Evolutionary conservation across 2,113 vertebrate genomes (phyloP).

Genomic region (Cichladusa arquata): DNA sequence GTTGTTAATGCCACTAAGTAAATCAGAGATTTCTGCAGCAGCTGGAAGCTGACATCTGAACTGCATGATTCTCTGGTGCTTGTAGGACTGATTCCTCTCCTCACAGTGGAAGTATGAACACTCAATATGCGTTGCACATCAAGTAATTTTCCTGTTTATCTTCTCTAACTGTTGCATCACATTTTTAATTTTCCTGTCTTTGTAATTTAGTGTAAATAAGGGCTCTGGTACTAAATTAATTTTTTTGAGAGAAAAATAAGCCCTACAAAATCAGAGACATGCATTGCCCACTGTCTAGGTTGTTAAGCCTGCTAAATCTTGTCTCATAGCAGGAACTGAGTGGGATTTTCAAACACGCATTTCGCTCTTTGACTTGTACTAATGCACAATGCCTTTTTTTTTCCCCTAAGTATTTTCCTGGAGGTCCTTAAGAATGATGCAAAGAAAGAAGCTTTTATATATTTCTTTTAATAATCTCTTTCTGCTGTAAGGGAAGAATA

Average conservation of each 20-base stretch:
- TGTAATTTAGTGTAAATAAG: slow-evolving; percentile 33
- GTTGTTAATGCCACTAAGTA: not conserved
- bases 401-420: not conserved
- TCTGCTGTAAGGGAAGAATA: not conserved
- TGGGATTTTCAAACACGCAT: not conserved
- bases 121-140: slow-evolving; percentile 14
- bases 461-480: not conserved
- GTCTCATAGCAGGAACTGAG: not conserved
- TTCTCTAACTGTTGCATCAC: slow-evolving; percentile 5
- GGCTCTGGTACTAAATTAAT: slow-evolving; percentile 5
- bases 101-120: not conserved
- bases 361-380: not conserved
- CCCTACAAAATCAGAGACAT: not conserved
- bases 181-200: slow-evolving; percentile 1
- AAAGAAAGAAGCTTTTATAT: not conserved
- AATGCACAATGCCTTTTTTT: not conserved
- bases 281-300: not conserved
- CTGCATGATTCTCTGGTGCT: not conserved
- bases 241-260: slow-evolving; percentile 22
- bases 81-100: not conserved
- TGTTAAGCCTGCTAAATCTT: slow-evolving; percentile 7
- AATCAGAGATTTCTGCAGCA: not conserved
- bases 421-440: not conserved
- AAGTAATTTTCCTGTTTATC: slow-evolving; percentile 9
- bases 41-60: not conserved